These are phyloP conservation scores for Eristalis arbustorum DNA, from an alignment of 2,888 invertebrate genomes.

Conservation along the genomic window DNA sequence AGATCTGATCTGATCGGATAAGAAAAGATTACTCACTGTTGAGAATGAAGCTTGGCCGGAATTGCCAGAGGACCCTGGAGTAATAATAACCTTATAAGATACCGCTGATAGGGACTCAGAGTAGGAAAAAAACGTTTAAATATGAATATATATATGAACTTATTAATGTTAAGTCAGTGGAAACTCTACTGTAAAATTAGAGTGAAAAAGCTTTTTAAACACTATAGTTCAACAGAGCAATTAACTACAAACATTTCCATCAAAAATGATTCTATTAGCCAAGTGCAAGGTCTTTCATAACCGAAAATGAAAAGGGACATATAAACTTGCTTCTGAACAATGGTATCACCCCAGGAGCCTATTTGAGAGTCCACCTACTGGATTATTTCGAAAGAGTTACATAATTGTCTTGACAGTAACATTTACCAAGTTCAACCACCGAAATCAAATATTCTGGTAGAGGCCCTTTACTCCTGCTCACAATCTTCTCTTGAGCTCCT, in stretches of 20 bases:
- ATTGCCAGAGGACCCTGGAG: too few relatives aligned
- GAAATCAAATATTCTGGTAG: neutral
- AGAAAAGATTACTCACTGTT: too few relatives aligned
- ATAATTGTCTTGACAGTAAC: neutral
- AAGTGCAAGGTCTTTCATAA: neutral
- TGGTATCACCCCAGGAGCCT: neutral
- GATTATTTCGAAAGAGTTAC: neutral
- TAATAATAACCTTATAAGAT: too few relatives aligned
- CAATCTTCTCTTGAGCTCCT: neutral
- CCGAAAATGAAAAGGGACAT: neutral
- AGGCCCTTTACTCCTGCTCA: neutral
- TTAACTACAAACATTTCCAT: neutral
- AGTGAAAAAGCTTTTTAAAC: too few relatives aligned
- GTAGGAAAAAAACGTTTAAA: too few relatives aligned
- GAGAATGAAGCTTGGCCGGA: too few relatives aligned
- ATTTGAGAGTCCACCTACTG: neutral
- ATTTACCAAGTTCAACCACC: neutral
- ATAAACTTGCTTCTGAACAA: neutral
- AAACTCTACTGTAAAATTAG: too few relatives aligned
- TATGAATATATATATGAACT: too few relatives aligned
- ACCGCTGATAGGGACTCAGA: too few relatives aligned
- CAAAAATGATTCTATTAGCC: neutral
- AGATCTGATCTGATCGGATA: too few relatives aligned
- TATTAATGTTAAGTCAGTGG: too few relatives aligned
- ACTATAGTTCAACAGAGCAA: too few relatives aligned